phyloP scores from a whole-genome alignment of 2,888 invertebrate genomes.

The Eurytoma californica region DNA sequence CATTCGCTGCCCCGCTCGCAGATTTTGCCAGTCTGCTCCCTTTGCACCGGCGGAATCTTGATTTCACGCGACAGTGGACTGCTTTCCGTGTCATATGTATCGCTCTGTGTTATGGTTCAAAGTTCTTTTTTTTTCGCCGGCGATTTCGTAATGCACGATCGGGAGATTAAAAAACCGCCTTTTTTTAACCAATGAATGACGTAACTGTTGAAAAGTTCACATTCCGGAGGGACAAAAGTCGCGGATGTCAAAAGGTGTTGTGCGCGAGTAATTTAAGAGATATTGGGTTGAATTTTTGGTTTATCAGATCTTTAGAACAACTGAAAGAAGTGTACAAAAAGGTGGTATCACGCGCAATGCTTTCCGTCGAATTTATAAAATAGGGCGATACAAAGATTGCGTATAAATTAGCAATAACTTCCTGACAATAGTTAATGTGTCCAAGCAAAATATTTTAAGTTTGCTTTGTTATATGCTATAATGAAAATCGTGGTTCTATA shows the following conservation, averaged over 20 bases:
- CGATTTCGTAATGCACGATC: conserved; percentile 38
- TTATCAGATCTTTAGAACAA: no score
- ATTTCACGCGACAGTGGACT: conserved; percentile 15
- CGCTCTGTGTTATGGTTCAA: conserved; percentile 26
- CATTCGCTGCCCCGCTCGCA: conserved; percentile 31
- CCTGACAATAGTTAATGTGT: no score
- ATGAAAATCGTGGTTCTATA: no score
- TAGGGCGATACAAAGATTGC: no score
- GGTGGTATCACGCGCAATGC: no score
- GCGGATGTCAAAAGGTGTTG: not conserved
- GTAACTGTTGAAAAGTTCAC: conserved; percentile 24
- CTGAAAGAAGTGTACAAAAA: no score
- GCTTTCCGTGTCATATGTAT: conserved; percentile 1
- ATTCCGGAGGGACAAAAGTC: not conserved
- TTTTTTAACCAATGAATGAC: conserved; percentile 24
- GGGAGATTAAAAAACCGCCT: conserved; percentile 36
- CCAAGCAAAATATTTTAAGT: no score
- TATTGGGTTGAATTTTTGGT: no score
- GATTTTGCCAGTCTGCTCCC: not conserved
- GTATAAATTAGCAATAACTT: no score
- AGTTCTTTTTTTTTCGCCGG: conserved; percentile 32
- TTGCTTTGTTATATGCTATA: no score
- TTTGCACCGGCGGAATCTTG: conserved; percentile 26
- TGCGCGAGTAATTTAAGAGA: no score
- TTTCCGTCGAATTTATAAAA: no score